Conservation (phyloP, 2,797 vertebrate species). For the Acanthis flammea region DNA sequence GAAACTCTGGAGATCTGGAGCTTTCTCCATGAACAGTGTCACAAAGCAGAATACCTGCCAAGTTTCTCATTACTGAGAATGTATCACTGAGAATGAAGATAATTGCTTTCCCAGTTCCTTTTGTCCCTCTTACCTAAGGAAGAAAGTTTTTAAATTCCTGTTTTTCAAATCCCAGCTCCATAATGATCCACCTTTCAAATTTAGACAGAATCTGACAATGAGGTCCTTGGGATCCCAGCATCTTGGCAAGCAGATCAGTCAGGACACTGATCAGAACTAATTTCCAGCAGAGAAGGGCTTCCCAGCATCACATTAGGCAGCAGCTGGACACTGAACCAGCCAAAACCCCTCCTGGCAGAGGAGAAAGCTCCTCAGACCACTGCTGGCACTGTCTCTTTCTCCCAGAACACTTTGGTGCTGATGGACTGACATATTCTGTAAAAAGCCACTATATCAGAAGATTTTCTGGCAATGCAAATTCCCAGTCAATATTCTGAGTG, state of each 20-base stretch:
- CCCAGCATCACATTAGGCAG: not conserved
- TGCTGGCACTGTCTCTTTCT: not conserved
- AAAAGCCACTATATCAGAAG: not conserved
- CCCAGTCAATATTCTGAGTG: not conserved
- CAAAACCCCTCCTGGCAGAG: not conserved
- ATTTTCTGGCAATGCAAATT: not conserved
- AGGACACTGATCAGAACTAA: not conserved
- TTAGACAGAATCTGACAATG: not conserved
- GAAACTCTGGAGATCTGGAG: not conserved
- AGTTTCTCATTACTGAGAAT: not conserved
- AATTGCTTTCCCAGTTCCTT: not conserved
- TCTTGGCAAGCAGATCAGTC: not conserved
- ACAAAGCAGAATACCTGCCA: not conserved
- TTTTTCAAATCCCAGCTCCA: not conserved
- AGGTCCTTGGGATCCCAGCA: not conserved
- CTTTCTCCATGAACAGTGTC: not conserved
- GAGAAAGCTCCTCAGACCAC: not conserved
- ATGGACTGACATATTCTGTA: not conserved
- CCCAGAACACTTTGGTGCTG: not conserved
- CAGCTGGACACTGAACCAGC: not conserved
- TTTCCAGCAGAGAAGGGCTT: not conserved
- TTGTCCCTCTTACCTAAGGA: not conserved
- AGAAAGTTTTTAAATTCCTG: not conserved
- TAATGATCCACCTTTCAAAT: not conserved
- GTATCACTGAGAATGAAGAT: not conserved